Conservation (phyloP, 2,797 vertebrate genomes). For the Gymnodraco acuticeps region DNA sequence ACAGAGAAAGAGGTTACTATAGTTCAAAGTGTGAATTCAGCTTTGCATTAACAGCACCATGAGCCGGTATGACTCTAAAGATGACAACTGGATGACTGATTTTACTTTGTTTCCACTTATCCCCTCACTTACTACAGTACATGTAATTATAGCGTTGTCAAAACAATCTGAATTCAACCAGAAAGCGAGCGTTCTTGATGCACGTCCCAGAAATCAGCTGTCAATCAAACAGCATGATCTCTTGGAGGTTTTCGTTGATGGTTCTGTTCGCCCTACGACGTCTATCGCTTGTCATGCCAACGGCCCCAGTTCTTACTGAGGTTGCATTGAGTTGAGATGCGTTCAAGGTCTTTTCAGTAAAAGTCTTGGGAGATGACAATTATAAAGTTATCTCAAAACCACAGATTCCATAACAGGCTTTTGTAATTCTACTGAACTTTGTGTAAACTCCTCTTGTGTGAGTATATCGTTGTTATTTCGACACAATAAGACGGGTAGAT, state of each 20-base stretch:
- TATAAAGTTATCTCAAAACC: too few relatives aligned
- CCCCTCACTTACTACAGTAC: neutral
- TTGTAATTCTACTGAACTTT: too few relatives aligned
- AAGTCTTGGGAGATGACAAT: too few relatives aligned
- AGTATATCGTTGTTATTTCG: too few relatives aligned
- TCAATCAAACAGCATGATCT: constrained; percentile 21
- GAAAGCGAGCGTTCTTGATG: neutral
- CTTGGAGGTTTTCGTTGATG: neutral
- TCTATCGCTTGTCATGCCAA: neutral
- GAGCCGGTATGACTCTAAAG: constrained; percentile 1
- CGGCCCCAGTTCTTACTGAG: neutral
- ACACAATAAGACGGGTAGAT: too few relatives aligned
- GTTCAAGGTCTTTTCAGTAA: too few relatives aligned
- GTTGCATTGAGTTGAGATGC: too few relatives aligned
- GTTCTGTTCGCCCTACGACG: neutral
- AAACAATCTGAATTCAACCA: constrained; percentile 5
- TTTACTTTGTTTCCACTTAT: constrained; percentile 1
- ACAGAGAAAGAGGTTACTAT: constrained; percentile 42
- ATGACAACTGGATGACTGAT: constrained; percentile 15
- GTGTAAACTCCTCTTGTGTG: too few relatives aligned
- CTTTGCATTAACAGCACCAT: constrained; percentile 14
- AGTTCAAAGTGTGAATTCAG: constrained; percentile 26
- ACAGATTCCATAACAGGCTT: too few relatives aligned
- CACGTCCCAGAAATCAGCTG: constrained; percentile 13
- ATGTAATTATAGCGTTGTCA: constrained; percentile 1